A percentile compares a stretch with the other conserved stretches of the same genome.
These are phyloP conservation scores for Helicolenus hilgendorfi DNA, from an alignment of 2,797 vertebrate species.

Conservation along the genomic window DNA sequence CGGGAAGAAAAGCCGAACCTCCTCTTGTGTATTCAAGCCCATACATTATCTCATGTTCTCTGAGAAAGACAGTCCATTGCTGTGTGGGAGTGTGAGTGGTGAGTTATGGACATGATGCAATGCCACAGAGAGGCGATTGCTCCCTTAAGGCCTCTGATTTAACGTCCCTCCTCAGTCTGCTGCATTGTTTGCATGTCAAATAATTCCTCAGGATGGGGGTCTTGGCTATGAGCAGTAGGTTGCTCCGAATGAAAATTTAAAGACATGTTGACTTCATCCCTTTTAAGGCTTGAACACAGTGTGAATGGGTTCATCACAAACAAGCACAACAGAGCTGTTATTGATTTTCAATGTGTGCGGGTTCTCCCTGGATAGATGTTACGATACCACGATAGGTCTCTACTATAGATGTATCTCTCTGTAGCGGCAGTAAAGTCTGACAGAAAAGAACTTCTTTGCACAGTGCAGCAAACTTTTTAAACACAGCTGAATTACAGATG, in stretches of 20 bases:
- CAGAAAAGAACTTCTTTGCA: background rate
- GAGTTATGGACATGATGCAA: slow-evolving; percentile 60
- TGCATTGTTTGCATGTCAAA: slow-evolving; percentile 62
- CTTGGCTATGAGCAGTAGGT: background rate
- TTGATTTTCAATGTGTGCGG: slow-evolving; percentile 5
- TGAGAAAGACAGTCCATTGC: slow-evolving; percentile 14
- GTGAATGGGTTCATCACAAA: slow-evolving; percentile 3
- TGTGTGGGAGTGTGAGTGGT: slow-evolving; percentile 37
- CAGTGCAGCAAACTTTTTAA: slow-evolving; percentile 2
- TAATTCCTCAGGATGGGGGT: slow-evolving; percentile 3
- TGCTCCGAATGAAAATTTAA: background rate
- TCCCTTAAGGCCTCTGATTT: slow-evolving; percentile 54
- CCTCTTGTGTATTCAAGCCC: slow-evolving; percentile 44
- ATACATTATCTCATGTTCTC: slow-evolving; percentile 49
- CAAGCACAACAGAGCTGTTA: slow-evolving; percentile 1
- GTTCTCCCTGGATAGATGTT: slow-evolving; percentile 2
- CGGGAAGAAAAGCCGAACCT: slow-evolving; percentile 43
- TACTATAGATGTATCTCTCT: background rate
- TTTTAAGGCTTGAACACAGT: background rate
- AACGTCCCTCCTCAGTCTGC: slow-evolving; percentile 29
- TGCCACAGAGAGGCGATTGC: slow-evolving; percentile 24
- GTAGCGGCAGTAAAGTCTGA: background rate
- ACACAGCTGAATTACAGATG: slow-evolving; percentile 4
- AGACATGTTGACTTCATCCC: background rate
- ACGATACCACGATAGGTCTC: background rate